Percentiles rank a stretch among this genome's conserved stretches.
phyloP scores from a whole-genome alignment of 2,113 vertebrate species.

The Cichladusa arquata region DNA sequence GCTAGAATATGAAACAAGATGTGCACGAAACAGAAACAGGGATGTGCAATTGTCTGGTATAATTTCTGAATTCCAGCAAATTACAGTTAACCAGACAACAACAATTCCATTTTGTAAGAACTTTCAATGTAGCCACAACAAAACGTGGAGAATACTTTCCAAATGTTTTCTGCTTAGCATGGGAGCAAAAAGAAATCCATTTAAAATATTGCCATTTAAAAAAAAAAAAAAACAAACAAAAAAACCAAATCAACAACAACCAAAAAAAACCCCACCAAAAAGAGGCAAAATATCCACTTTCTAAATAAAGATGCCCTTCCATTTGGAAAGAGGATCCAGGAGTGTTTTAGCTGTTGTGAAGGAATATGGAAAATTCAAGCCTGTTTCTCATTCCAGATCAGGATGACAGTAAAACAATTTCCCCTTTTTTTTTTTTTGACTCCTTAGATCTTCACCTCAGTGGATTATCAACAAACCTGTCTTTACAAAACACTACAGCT shows the following conservation, averaged over 20 bases:
- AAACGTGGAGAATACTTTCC: background rate
- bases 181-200: background rate
- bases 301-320: background rate
- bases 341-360: background rate
- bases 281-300: background rate
- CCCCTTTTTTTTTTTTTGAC: background rate
- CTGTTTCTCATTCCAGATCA: background rate
- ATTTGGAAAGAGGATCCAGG: background rate
- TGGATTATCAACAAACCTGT: background rate
- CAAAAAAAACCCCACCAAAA: background rate
- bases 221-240: background rate
- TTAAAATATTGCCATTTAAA: background rate
- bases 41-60: background rate
- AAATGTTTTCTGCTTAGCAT: background rate
- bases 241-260: too few relatives aligned
- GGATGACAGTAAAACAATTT: background rate
- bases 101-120: background rate
- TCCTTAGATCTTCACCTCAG: background rate
- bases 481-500: background rate
- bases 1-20: background rate
- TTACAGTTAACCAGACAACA: background rate
- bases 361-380: background rate
- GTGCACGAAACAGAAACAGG: background rate
- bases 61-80: background rate
- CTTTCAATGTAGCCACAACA: conserved; percentile 9